Conservation (phyloP, 1,140 invertebrate species). For the Drosophila elegans region DNA sequence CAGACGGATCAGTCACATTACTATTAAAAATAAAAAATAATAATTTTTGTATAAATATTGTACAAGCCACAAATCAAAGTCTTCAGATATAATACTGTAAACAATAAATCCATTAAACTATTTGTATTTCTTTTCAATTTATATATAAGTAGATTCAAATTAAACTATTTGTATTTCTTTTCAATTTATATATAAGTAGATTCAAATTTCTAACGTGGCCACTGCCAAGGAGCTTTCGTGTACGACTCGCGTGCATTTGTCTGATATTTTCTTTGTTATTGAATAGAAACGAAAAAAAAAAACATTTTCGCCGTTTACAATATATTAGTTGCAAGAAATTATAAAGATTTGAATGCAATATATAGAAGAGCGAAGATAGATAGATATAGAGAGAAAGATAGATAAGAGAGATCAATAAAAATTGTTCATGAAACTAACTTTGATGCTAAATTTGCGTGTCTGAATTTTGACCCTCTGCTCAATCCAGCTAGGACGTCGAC, state of each 20-base stretch:
- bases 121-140: neutral
- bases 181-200: neutral
- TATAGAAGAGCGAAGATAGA: constrained; percentile 65
- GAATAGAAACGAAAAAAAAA: constrained; percentile 4
- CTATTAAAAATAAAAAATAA: neutral
- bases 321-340: constrained; percentile 47
- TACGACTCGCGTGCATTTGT: constrained; percentile 28
- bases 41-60: too few species aligned
- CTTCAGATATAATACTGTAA: too few species aligned
- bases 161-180: neutral
- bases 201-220: neutral
- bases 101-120: too few species aligned
- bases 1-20: neutral
- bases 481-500: constrained; percentile 85
- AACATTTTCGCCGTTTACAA: constrained; percentile 40
- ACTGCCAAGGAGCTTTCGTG: constrained; percentile 23
- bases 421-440: constrained; percentile 85
- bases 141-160: neutral
- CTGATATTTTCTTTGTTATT: constrained; percentile 34
- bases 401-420: constrained; percentile 75
- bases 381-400: constrained; percentile 66
- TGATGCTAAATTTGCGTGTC: constrained; percentile 85
- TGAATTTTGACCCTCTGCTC: constrained; percentile 85
- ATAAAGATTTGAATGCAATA: constrained; percentile 74
- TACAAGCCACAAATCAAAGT: too few species aligned